phyloP scores from a whole-genome alignment of 2,797 vertebrate species.

The Scomberomorus guttatus region DNA sequence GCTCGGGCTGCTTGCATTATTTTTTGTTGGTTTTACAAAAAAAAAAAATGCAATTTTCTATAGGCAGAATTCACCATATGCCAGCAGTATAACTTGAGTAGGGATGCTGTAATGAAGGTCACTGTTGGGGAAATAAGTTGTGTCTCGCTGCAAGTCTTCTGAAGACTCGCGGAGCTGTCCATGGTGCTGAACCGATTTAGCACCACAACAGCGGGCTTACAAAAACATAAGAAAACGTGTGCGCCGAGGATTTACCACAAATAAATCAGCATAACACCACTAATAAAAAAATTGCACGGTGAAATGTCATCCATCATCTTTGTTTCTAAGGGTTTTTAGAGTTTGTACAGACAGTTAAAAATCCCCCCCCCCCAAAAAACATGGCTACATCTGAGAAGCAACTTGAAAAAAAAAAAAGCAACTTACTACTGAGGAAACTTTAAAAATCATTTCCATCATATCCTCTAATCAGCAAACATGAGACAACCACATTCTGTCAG shows the following conservation, averaged over 20 bases:
- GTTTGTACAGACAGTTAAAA: not conserved
- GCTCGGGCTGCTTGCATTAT: constrained; percentile 27
- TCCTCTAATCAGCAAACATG: not conserved
- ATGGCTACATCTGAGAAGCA: not conserved
- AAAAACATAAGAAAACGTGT: not conserved
- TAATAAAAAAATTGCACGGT: not conserved
- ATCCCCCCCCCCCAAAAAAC: not conserved
- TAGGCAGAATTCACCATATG: not conserved
- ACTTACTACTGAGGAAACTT: not conserved
- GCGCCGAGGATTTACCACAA: not conserved
- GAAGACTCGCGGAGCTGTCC: constrained; percentile 54
- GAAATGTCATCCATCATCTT: not conserved
- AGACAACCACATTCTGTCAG: not conserved
- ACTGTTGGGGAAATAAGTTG: not conserved
- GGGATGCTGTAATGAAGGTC: constrained; percentile 23
- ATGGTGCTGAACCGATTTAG: constrained; percentile 60
- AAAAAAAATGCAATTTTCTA: not conserved
- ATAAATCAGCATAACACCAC: not conserved
- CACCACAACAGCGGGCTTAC: not conserved
- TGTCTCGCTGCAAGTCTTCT: not conserved
- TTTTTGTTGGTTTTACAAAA: constrained; percentile 27
- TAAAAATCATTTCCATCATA: not conserved
- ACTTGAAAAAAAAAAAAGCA: not conserved
- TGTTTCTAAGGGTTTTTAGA: not conserved
- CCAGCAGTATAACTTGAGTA: constrained; percentile 2